Base-by-base conservation (phyloP, 2,113 vertebrate genomes). In the Nesogale talazaci region DNA sequence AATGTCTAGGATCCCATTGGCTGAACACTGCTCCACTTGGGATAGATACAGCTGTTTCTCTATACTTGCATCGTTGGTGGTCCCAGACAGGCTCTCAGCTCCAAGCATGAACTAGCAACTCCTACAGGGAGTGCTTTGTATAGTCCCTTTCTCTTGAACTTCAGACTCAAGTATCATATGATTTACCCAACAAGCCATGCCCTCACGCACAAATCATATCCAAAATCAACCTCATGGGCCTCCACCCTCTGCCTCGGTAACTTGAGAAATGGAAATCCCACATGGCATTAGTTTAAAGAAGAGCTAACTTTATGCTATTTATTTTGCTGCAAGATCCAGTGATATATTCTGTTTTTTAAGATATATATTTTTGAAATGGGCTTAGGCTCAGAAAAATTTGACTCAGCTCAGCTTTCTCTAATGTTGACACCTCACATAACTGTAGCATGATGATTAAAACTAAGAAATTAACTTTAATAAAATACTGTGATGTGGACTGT, bases 121-220 rank as follows among this genome's bases (percentile, higher is more conserved):
- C 34, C 36, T 25, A 29, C 14, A 2, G 8, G 79, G 2, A 8
- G 2, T 17, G 23, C 15, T 38, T 15, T 63, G 38, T 57, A 20
- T 36, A 40, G 36, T 59, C 34, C 17, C 34, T 75, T 6, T 61
- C 12, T 34, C 72, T 42, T 14, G 52, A 34, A 25, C 38, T 9
- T 63, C 57, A 63, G 36, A 42, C 29, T 61, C 27, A 14, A 0
- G 2, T 11, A 27, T 14, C 72, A 72, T 25, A 63, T 0, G 8
- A 46, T 19, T 2, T 40, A 29, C 46, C 12, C 15, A n/a, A 0
- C 15, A 7, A 42, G 20, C 22, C 8, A 4, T 1, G 16, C 20
- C 63, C 22, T 29, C 36, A 34, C 1, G 0, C 29, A 46, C 42
- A 8, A 31, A 10, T 17, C 19, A 56, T 0, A 5, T 8, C 15